Conservation (phyloP, 92 coral and sea anemone species). For the Heteractis magnifica region DNA sequence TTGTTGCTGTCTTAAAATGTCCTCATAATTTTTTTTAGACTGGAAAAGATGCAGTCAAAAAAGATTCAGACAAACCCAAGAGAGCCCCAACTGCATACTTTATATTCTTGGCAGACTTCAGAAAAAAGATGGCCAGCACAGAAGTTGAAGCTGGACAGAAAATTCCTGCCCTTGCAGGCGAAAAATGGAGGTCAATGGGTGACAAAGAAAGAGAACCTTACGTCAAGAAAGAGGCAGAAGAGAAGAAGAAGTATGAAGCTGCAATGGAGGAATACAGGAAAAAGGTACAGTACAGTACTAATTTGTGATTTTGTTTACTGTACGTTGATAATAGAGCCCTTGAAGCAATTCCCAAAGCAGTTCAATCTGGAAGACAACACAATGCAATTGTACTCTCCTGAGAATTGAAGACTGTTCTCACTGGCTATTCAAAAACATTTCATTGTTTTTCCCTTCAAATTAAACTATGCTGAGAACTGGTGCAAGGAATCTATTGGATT, state of each 20-base stretch:
- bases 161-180: slow-evolving; percentile 87
- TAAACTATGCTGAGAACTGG: too few relatives aligned
- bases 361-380: too few relatives aligned
- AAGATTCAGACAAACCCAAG: slow-evolving; percentile 89
- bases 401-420: too few relatives aligned
- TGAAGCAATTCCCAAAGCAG: too few relatives aligned
- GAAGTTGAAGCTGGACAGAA: slow-evolving; percentile 53
- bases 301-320: not conserved
- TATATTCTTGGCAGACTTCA: slow-evolving; percentile 79
- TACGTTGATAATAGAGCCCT: too few relatives aligned
- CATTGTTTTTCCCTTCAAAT: too few relatives aligned
- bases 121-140: slow-evolving; percentile 62
- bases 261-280: slow-evolving; percentile 71
- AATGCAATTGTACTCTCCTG: too few relatives aligned
- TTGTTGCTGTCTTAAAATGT: not conserved
- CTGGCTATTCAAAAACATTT: too few relatives aligned
- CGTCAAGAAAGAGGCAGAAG: slow-evolving; percentile 60
- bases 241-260: slow-evolving; percentile 62
- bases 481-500: too few relatives aligned
- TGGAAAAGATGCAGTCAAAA: slow-evolving; percentile 55
- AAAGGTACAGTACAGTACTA: slow-evolving; percentile 47
- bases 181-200: slow-evolving; percentile 83
- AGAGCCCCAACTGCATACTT: slow-evolving; percentile 88
- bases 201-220: slow-evolving; percentile 74
- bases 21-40: slow-evolving; percentile 28